Base-by-base conservation (phyloP, 1,140 invertebrate genomes). In the Daktulosphaira vitifoliae region DNA sequence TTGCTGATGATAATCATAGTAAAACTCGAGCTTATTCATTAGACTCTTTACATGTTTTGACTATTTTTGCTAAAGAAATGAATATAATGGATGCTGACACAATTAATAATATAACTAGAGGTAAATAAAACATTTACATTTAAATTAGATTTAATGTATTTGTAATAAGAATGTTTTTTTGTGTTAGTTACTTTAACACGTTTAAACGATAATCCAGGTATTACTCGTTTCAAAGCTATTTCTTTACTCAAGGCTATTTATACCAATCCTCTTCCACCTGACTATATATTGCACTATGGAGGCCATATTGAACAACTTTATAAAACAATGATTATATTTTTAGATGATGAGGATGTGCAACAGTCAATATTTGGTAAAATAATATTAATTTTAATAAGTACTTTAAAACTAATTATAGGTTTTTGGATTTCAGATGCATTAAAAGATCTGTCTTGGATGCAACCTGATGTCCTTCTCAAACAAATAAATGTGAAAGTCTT, bases 151-250 rank as follows among this genome's bases (percentile, higher is more conserved):
- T 33, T 33, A 33, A 33, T 33, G 29, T n/a, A n/a, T n/a, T n/a
- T n/a, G n/a, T n/a, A n/a, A n/a, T n/a, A n/a, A n/a, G n/a, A n/a
- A n/a, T n/a, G n/a, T n/a, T n/a, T n/a, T 20, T 15, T 16, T 23
- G 4, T n/a, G 44, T 62, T 33, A 62, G 56, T 62, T 62, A 16
- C 56, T 26, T 6, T 62, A 46, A 39, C 25, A 20, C 56, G 56
- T 48, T 62, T 62, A 23, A 62, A 62, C 26, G 56, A 62, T 46
- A 62, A 62, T n/a, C 56, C 56, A 33, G 56, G 56, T 29, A 48
- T 15, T 18, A 62, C 56, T 4, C 39, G 56, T 1, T 48, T 62
- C 13, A 62, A 62, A 62, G 56, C 56, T 3, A 62, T 62, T 23
- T 18, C 29, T 18, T 22, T 62, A 4, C 44, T 62, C 8, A 62